Conservation (phyloP, 2,113 vertebrate genomes). For the Anas platyrhynchos region DNA sequence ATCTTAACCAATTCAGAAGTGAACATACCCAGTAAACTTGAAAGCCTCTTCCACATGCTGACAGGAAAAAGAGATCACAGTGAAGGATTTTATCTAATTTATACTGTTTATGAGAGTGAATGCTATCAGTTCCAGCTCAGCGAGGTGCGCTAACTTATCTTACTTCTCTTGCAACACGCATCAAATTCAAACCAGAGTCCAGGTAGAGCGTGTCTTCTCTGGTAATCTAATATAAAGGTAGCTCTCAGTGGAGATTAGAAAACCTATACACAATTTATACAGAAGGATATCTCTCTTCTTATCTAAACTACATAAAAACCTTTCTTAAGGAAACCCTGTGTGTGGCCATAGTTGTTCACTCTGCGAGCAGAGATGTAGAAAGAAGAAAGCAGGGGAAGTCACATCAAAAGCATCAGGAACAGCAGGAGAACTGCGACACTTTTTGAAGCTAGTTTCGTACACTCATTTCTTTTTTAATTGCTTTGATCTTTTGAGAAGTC, state of each 20-base stretch:
- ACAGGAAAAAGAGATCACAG: not conserved
- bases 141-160: not conserved
- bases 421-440: slow-evolving; percentile 12
- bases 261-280: not conserved
- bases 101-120: not conserved
- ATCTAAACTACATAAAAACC: not conserved
- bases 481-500: slow-evolving; percentile 58
- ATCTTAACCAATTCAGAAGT: not conserved
- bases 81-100: not conserved
- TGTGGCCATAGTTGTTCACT: slow-evolving; percentile 4
- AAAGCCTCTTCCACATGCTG: not conserved
- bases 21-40: not conserved
- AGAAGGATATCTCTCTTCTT: not conserved
- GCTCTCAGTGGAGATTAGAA: not conserved
- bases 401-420: slow-evolving; percentile 9
- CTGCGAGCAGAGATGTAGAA: not conserved
- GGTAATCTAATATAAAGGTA: slow-evolving; percentile 2
- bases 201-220: slow-evolving; percentile 2
- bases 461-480: slow-evolving; percentile 57
- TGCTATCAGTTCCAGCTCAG: not conserved
- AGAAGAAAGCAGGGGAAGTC: not conserved
- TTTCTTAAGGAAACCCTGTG: not conserved
- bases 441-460: slow-evolving; percentile 17
- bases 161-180: slow-evolving; percentile 2
- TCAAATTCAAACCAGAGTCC: slow-evolving; percentile 1